Conservation (phyloP, 2,888 invertebrate species). For the Ochropleura leucogaster region DNA sequence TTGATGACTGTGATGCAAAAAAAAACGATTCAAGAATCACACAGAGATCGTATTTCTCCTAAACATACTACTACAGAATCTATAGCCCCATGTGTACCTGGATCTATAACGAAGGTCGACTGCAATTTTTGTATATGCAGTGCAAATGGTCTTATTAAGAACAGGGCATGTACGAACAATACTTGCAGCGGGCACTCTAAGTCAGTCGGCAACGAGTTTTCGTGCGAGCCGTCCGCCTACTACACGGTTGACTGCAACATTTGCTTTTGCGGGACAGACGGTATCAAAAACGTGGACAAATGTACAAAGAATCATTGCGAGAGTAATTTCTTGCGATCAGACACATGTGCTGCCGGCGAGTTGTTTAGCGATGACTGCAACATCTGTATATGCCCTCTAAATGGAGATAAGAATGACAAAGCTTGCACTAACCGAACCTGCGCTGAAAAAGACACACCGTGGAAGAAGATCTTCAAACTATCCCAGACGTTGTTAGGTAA, state of each 20-base stretch:
- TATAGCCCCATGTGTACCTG: conserved; percentile 75
- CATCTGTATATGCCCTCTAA: conserved; percentile 85
- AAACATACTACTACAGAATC: conserved; percentile 44
- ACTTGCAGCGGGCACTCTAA: conserved; percentile 69
- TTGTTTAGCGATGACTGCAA: conserved; percentile 85
- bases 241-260: conserved; percentile 86
- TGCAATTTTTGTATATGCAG: conserved; percentile 88
- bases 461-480: conserved; percentile 79
- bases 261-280: conserved; percentile 82
- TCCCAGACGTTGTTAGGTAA: conserved; percentile 75
- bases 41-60: conserved; percentile 58
- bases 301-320: conserved; percentile 87
- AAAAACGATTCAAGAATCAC: conserved; percentile 70
- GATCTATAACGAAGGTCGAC: conserved; percentile 77
- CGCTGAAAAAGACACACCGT: conserved; percentile 70
- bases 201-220: conserved; percentile 66
- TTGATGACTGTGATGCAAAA: conserved; percentile 83
- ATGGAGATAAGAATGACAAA: conserved; percentile 79
- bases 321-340: conserved; percentile 77
- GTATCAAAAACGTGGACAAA: conserved; percentile 82
- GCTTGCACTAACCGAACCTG: conserved; percentile 82
- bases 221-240: conserved; percentile 82
- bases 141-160: conserved; percentile 74
- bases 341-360: conserved; percentile 78
- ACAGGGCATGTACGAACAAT: conserved; percentile 81